These are phyloP conservation scores for Ganaspis sp. DNA, from an alignment of 1,140 invertebrate species.

Conservation along the genomic window DNA sequence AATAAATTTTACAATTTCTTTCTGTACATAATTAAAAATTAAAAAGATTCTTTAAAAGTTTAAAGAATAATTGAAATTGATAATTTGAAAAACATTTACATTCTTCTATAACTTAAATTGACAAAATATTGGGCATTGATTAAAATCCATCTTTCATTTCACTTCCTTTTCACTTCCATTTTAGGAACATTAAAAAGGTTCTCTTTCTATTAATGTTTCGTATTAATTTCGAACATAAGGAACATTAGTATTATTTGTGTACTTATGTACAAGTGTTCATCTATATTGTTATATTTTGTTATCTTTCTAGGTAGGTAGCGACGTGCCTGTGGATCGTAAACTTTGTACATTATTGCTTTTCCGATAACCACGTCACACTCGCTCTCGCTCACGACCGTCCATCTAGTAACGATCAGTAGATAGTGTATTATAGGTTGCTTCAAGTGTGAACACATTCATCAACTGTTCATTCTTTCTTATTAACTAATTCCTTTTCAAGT, in stretches of 20 bases:
- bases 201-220: background rate
- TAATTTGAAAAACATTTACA: too few relatives aligned
- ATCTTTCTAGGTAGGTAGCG: slow-evolving; percentile 55
- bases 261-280: slow-evolving; percentile 38
- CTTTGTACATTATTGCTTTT: slow-evolving; percentile 76
- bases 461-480: background rate
- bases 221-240: background rate
- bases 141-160: too few relatives aligned
- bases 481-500: background rate
- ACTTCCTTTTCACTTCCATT: too few relatives aligned
- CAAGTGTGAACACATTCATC: slow-evolving; percentile 39
- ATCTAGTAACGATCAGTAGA: slow-evolving; percentile 54
- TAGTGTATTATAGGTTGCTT: slow-evolving; percentile 52
- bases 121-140: too few relatives aligned
- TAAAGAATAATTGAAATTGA: too few relatives aligned
- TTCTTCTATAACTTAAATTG: too few relatives aligned
- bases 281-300: slow-evolving; percentile 65
- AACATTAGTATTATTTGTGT: background rate
- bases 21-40: too few relatives aligned
- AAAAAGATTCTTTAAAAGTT: too few relatives aligned
- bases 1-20: too few relatives aligned
- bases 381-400: slow-evolving; percentile 53
- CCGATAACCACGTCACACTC: slow-evolving; percentile 68
- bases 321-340: slow-evolving; percentile 69
- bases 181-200: too few relatives aligned